These are phyloP conservation scores for Aspiorhynchus laticeps DNA, from an alignment of 2,113 vertebrate genomes.

Conservation along the genomic window DNA sequence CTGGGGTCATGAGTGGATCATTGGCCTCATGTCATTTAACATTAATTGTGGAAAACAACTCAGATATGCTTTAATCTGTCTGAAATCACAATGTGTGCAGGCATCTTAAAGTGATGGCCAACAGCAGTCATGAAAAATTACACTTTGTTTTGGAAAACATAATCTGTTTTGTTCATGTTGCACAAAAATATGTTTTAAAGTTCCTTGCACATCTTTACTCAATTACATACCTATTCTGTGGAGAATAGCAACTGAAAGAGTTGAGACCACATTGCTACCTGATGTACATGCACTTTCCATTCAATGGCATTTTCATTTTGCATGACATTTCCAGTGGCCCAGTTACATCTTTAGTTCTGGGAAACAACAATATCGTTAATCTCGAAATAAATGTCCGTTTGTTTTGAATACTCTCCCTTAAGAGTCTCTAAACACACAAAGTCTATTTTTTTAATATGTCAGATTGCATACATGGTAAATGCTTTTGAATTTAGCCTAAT, in stretches of 20 bases:
- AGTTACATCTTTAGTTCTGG: conserved; percentile 44
- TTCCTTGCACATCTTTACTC: neutral
- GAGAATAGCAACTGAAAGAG: neutral
- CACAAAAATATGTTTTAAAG: neutral
- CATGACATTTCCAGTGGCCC: conserved; percentile 9
- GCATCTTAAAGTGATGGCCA: neutral
- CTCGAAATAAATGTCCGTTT: conserved; percentile 38
- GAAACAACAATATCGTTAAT: conserved; percentile 31
- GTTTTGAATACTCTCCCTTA: conserved; percentile 45
- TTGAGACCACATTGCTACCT: neutral
- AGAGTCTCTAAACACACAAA: conserved; percentile 47
- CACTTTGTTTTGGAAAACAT: conserved; percentile 15
- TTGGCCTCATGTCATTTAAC: neutral
- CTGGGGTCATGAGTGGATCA: neutral
- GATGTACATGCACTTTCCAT: neutral
- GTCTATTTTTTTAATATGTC: neutral
- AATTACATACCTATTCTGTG: neutral
- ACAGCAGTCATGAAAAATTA: neutral
- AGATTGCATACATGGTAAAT: conserved; percentile 31
- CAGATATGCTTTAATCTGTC: neutral
- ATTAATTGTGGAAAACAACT: neutral
- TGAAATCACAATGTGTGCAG: neutral
- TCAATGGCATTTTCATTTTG: neutral
- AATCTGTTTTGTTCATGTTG: neutral
- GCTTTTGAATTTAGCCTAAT: conserved; percentile 33